These are phyloP conservation scores for Rhinoraja longicauda DNA, from an alignment of 2,797 vertebrate species.

Conservation along the genomic window DNA sequence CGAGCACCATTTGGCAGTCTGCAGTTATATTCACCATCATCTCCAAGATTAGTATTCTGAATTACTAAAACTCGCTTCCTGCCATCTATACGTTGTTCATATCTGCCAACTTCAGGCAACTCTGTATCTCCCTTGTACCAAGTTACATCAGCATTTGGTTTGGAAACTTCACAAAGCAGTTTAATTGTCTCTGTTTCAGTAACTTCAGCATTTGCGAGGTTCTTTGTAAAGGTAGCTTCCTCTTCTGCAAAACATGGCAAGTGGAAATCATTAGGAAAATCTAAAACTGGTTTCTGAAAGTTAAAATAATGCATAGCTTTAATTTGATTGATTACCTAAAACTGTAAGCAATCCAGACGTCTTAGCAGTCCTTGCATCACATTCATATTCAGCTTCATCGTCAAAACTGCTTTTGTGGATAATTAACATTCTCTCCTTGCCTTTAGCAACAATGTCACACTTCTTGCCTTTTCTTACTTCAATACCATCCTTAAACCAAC, in stretches of 20 bases:
- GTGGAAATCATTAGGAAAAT: constrained; percentile 40
- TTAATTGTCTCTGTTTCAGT: constrained; percentile 87
- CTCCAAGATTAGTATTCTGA: constrained; percentile 71
- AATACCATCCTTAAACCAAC: constrained; percentile 88
- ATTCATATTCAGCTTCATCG: constrained; percentile 93
- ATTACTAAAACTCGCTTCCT: constrained; percentile 83
- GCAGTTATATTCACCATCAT: constrained; percentile 80
- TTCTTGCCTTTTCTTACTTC: constrained; percentile 96
- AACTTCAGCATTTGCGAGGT: constrained; percentile 82
- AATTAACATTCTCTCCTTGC: constrained; percentile 76
- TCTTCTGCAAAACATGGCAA: constrained; percentile 68
- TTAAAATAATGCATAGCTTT: background rate
- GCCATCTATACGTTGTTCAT: constrained; percentile 79
- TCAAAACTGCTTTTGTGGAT: constrained; percentile 84
- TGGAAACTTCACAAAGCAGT: constrained; percentile 89
- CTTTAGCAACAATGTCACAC: constrained; percentile 84
- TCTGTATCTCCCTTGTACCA: constrained; percentile 88
- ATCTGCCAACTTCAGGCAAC: constrained; percentile 83
- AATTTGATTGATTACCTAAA: constrained; percentile 65
- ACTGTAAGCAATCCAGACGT: constrained; percentile 91
- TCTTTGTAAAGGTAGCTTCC: constrained; percentile 86
- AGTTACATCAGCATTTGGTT: constrained; percentile 77
- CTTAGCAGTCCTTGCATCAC: constrained; percentile 81
- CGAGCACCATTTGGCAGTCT: constrained; percentile 67
- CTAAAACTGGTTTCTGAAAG: background rate